A percentile compares a stretch with the other conserved stretches of the same genome.
Evolutionary conservation across 2,888 invertebrate genomes (phyloP).

Genomic region (Mesorhabditis belari): DNA sequence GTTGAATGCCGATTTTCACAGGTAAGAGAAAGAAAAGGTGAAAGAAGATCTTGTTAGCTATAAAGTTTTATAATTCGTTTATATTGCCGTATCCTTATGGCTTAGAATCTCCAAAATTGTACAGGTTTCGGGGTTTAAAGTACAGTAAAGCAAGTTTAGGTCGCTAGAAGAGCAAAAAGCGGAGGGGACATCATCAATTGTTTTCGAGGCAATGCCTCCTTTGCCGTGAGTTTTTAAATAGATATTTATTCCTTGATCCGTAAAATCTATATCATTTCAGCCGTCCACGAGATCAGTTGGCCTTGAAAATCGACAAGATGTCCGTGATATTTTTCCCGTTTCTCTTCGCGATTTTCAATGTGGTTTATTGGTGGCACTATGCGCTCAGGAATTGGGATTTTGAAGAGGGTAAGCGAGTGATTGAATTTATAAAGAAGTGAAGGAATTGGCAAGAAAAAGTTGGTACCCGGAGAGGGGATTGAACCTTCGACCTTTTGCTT

Average conservation of each 20-base stretch:
- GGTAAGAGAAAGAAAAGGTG: no score
- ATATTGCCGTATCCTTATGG: no score
- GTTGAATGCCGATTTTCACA: not conserved
- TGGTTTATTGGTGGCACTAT: conserved; percentile 56
- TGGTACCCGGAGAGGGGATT: not conserved
- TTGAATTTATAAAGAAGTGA: no score
- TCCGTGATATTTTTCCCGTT: conserved; percentile 45
- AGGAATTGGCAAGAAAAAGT: no score
- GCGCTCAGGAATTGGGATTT: conserved; percentile 7
- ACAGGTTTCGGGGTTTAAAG: not conserved
- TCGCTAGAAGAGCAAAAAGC: not conserved
- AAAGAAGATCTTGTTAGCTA: no score
- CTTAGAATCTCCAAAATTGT: no score
- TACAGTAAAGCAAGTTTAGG: not conserved
- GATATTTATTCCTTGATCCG: not conserved
- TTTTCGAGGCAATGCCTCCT: not conserved
- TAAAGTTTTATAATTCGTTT: no score
- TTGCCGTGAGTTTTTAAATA: not conserved
- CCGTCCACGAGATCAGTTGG: conserved; percentile 37
- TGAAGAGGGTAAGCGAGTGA: no score
- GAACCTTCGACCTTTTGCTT: not conserved
- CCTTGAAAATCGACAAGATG: conserved; percentile 46
- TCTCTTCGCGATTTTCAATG: conserved; percentile 54
- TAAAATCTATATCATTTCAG: conserved; percentile 16
- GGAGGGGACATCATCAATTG: not conserved